phyloP scores from a whole-genome alignment of 2,797 vertebrate species.

The Poliocrania exsul region DNA sequence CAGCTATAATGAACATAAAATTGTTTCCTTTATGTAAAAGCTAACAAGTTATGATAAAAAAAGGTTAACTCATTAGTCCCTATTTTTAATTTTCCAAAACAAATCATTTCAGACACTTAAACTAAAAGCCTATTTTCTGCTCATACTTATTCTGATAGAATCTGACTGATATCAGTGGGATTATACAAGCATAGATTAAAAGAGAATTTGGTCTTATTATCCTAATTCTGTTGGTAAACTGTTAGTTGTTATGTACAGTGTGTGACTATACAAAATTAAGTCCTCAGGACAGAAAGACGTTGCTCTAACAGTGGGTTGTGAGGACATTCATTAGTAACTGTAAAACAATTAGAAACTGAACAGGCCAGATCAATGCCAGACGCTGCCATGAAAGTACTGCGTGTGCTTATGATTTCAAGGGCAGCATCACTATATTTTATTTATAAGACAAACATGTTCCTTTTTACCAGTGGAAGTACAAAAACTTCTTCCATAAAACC shows the following conservation, averaged over 20 bases:
- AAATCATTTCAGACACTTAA: neutral
- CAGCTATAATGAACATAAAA: neutral
- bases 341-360: neutral
- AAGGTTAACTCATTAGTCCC: neutral
- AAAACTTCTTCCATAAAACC: neutral
- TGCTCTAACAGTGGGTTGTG: neutral
- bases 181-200: neutral
- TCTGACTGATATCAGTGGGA: neutral
- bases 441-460: neutral
- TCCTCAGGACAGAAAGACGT: neutral
- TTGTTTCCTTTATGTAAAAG: neutral
- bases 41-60: neutral
- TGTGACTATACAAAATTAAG: neutral
- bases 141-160: neutral
- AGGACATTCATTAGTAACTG: neutral
- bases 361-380: neutral
- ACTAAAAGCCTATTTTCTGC: constrained; percentile 1
- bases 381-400: neutral
- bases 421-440: neutral
- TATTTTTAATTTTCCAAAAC: constrained; percentile 24
- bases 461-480: neutral
- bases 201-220: neutral
- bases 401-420: neutral
- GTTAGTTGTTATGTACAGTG: neutral
- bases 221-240: neutral